A percentile compares a stretch with the other conserved stretches of the same genome.
These are phyloP conservation scores for Noctua janthe DNA, from an alignment of 2,888 invertebrate species.

Conservation along the genomic window DNA sequence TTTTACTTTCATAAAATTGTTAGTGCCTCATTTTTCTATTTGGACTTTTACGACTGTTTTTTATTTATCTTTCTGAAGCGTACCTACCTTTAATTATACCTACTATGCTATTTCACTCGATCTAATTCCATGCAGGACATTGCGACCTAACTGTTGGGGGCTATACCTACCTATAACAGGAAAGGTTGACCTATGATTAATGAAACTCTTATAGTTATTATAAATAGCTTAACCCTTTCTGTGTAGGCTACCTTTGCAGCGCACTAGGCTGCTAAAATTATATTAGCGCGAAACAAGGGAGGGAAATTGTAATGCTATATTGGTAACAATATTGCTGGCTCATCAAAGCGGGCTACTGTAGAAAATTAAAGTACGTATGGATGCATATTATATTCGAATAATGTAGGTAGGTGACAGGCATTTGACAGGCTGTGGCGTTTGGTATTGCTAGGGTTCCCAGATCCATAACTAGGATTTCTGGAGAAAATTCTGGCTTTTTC, in stretches of 20 bases:
- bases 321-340: background rate
- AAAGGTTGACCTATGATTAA: background rate
- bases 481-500: background rate
- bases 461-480: background rate
- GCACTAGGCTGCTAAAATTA: background rate
- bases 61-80: background rate
- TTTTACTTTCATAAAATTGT: constrained; percentile 28
- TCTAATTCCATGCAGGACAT: background rate
- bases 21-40: constrained; percentile 22
- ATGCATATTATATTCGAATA: background rate
- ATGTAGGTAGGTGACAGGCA: background rate
- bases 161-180: background rate
- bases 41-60: constrained; percentile 42
- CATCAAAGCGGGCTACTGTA: background rate
- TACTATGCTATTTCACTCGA: constrained; percentile 4
- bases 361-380: background rate
- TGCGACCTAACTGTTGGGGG: background rate
- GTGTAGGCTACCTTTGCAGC: background rate
- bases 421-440: background rate
- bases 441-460: background rate
- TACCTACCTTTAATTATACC: background rate
- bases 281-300: background rate
- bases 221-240: background rate
- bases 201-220: background rate
- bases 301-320: background rate